Evolutionary conservation across 2,113 vertebrate genomes (phyloP).

Genomic region (Pollimyrus isidori): DNA sequence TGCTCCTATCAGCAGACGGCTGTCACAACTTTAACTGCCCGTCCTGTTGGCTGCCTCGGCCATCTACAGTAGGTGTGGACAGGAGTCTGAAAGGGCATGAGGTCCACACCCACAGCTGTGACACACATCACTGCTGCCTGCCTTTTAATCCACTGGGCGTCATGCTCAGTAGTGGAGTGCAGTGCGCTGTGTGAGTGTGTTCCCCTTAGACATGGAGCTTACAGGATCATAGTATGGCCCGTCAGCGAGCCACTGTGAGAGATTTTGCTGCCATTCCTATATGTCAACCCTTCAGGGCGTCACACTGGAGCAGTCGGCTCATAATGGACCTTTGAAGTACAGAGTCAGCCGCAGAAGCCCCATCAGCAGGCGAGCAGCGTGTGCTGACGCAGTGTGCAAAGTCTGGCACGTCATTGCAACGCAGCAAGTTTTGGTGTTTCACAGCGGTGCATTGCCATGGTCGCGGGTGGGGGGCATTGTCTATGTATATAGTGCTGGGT

Average conservation of each 20-base stretch:
- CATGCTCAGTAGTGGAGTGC: neutral
- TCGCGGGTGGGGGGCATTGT: neutral
- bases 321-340: neutral
- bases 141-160: neutral
- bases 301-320: neutral
- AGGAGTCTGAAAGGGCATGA: neutral
- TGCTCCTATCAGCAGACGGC: neutral
- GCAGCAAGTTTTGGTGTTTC: neutral
- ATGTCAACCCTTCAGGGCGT: neutral
- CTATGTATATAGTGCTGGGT: neutral
- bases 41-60: neutral
- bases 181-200: neutral
- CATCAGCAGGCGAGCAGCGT: neutral
- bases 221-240: neutral
- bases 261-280: neutral
- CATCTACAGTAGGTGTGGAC: neutral
- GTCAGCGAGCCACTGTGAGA: neutral
- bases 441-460: neutral
- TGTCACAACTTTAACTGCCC: neutral
- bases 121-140: neutral
- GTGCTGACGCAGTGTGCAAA: neutral
- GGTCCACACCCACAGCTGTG: neutral
- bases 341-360: neutral
- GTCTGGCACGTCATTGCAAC: neutral
- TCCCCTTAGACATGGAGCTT: neutral